Conservation (phyloP, 1,140 invertebrate species). For the Fopius arisanus region DNA sequence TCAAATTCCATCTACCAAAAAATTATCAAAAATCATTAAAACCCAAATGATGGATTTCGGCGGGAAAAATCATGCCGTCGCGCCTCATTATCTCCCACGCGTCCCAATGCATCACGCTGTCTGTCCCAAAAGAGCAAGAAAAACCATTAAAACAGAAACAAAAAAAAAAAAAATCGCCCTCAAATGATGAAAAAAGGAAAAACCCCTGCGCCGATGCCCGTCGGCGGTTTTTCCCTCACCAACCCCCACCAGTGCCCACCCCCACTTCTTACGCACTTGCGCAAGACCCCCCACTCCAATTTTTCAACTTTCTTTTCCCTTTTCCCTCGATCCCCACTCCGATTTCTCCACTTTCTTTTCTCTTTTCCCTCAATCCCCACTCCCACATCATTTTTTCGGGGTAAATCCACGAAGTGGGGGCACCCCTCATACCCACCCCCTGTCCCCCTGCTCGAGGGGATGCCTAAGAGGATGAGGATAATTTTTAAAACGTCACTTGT, state of each 20-base stretch:
- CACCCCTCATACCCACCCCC: neutral
- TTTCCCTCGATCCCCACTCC: neutral
- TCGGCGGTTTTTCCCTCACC: conserved; percentile 26
- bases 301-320: neutral
- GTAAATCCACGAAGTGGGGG: neutral
- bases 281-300: neutral
- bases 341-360: neutral
- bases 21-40: neutral
- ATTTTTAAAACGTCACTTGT: conserved; percentile 59
- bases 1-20: neutral
- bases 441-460: neutral
- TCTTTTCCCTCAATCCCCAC: neutral
- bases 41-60: conserved; percentile 48
- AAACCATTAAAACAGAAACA: conserved; percentile 27
- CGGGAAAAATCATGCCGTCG: conserved; percentile 61
- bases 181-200: conserved; percentile 29
- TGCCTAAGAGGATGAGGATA: conserved; percentile 37
- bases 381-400: neutral
- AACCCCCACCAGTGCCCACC: conserved; percentile 19
- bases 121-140: conserved; percentile 39
- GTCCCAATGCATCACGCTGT: conserved; percentile 60
- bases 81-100: conserved; percentile 32
- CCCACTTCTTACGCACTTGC: neutral
- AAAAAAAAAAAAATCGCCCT: neutral
- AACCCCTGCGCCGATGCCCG: neutral